phyloP scores from a whole-genome alignment of 1,140 invertebrate species.

The Listronotus oregonensis region DNA sequence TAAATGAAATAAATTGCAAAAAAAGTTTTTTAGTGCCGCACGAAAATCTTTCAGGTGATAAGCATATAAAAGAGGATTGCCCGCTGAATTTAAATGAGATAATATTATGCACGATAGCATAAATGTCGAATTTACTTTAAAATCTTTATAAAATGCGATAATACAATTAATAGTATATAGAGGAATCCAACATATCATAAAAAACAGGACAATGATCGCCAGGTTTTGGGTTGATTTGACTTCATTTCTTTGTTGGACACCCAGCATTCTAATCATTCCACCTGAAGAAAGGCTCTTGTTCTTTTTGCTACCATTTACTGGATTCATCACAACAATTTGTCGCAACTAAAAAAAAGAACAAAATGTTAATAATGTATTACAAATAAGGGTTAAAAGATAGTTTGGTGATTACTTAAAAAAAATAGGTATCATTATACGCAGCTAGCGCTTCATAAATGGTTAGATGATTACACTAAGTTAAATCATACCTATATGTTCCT shows the following conservation, averaged over 20 bases:
- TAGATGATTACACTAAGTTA: too few species aligned
- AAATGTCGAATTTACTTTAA: slow-evolving; percentile 69
- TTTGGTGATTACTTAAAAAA: too few species aligned
- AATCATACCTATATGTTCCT: too few species aligned
- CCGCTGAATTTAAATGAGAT: slow-evolving; percentile 86
- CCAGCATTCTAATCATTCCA: slow-evolving; percentile 77
- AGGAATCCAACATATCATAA: slow-evolving; percentile 91
- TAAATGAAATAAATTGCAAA: slow-evolving; percentile 62
- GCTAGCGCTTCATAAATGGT: too few species aligned
- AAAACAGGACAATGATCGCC: slow-evolving; percentile 87
- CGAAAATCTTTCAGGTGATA: slow-evolving; percentile 88
- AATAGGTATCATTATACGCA: too few species aligned
- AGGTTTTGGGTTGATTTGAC: slow-evolving; percentile 90
- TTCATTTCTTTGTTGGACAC: slow-evolving; percentile 81
- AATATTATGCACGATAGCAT: slow-evolving; percentile 84
- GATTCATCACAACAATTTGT: slow-evolving; percentile 65
- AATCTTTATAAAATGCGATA: slow-evolving; percentile 75
- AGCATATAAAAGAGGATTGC: slow-evolving; percentile 86
- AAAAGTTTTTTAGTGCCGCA: slow-evolving; percentile 70
- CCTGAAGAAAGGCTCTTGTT: slow-evolving; percentile 53
- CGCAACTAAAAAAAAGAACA: slow-evolving; percentile 56
- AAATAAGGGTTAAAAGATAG: too few species aligned
- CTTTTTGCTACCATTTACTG: slow-evolving; percentile 43
- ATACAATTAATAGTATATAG: slow-evolving; percentile 90
- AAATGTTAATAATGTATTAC: not conserved